Evolutionary conservation across 2,888 invertebrate species (phyloP).

Genomic region (Nephrotoma guestfalica): DNA sequence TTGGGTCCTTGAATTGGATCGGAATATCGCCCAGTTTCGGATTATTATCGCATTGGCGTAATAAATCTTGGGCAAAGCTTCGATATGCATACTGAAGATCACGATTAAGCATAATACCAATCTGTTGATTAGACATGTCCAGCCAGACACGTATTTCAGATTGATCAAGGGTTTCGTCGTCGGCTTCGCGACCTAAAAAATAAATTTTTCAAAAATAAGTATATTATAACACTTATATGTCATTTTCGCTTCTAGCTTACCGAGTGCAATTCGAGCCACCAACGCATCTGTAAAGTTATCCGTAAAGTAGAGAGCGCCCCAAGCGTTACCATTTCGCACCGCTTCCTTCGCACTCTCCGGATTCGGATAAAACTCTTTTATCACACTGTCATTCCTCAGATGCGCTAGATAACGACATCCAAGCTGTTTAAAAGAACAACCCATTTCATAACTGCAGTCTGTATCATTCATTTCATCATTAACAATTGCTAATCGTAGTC

Average conservation of each 20-base stretch:
- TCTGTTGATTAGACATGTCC: conserved; percentile 93
- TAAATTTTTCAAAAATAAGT: neutral
- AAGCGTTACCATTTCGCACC: conserved; percentile 62
- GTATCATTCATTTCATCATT: conserved; percentile 48
- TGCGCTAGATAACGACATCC: conserved; percentile 69
- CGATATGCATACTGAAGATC: conserved; percentile 76
- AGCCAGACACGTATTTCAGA: conserved; percentile 82
- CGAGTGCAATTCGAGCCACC: conserved; percentile 64
- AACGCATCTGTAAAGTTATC: conserved; percentile 81
- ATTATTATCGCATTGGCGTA: conserved; percentile 61
- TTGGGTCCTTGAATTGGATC: conserved; percentile 75
- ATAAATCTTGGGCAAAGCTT: conserved; percentile 62
- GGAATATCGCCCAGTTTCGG: conserved; percentile 78
- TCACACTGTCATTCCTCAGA: conserved; percentile 52
- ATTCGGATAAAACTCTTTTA: conserved; percentile 52
- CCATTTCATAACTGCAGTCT: conserved; percentile 29
- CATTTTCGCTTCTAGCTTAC: conserved; percentile 23
- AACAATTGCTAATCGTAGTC: conserved; percentile 63
- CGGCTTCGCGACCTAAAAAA: conserved; percentile 51
- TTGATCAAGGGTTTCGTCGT: conserved; percentile 72
- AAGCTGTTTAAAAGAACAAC: conserved; percentile 56
- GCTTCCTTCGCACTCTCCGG: conserved; percentile 53
- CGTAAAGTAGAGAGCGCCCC: conserved; percentile 81
- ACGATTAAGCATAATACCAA: conserved; percentile 75
- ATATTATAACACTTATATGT: neutral